Conservation (phyloP, 2,888 invertebrate genomes). For the Caenorhabditis becei region DNA sequence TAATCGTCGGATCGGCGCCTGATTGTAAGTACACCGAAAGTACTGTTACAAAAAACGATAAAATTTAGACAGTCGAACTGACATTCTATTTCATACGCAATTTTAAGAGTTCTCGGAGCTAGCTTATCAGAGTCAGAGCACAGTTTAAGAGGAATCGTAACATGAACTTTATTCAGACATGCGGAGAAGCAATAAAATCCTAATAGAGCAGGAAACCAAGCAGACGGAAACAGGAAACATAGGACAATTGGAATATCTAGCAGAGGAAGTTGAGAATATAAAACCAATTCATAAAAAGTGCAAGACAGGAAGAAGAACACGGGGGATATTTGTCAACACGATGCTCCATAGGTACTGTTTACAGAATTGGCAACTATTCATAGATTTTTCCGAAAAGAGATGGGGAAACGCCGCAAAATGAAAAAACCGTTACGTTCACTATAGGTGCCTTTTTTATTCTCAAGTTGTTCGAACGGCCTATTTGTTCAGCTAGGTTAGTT, state of each 20-base stretch:
- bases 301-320: neutral
- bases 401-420: constrained; percentile 21
- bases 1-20: constrained; percentile 40
- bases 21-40: constrained; percentile 54
- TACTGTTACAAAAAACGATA: constrained; percentile 33
- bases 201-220: no score
- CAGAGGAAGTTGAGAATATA: no score
- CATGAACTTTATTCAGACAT: constrained; percentile 4
- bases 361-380: constrained; percentile 35
- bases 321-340: constrained; percentile 26
- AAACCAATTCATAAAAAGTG: no score
- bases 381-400: constrained; percentile 17
- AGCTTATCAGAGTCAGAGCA: constrained; percentile 2
- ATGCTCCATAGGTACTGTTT: constrained; percentile 30
- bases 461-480: constrained; percentile 55
- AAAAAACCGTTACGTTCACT: constrained; percentile 34
- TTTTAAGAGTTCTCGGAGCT: neutral
- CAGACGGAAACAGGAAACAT: no score
- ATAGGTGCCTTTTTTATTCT: constrained; percentile 37
- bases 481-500: constrained; percentile 50
- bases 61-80: constrained; percentile 14
- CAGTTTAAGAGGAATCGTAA: constrained; percentile 1
- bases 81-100: neutral
- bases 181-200: no score
- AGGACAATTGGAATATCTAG: no score